These are phyloP conservation scores for Leptothorax acervorum DNA, from an alignment of 2,888 invertebrate genomes.

Conservation along the genomic window DNA sequence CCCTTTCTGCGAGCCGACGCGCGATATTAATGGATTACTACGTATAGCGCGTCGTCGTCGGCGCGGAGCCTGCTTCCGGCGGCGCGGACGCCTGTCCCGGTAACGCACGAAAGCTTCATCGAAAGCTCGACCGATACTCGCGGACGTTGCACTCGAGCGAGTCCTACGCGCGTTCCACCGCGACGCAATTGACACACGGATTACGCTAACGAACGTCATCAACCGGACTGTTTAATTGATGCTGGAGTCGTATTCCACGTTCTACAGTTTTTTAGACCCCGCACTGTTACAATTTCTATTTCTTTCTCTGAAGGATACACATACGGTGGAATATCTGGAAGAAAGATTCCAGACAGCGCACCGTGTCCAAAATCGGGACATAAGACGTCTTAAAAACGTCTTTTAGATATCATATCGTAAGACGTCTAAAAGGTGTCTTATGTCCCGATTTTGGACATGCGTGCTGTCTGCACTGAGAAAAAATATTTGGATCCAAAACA, in stretches of 20 bases:
- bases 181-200: conserved; percentile 23
- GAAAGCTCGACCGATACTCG: conserved; percentile 44
- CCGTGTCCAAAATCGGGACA: too few relatives aligned
- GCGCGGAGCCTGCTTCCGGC: conserved; percentile 30
- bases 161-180: conserved; percentile 40
- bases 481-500: too few relatives aligned
- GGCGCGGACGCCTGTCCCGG: conserved; percentile 2
- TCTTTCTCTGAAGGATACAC: background rate
- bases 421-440: too few relatives aligned
- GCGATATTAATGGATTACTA: conserved; percentile 64
- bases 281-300: background rate
- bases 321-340: too few relatives aligned
- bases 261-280: background rate
- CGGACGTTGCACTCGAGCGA: conserved; percentile 55
- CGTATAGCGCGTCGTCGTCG: conserved; percentile 36
- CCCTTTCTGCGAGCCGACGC: background rate
- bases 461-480: too few relatives aligned
- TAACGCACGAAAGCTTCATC: conserved; percentile 36
- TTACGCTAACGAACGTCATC: conserved; percentile 16
- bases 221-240: conserved; percentile 13
- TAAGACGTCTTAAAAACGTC: too few relatives aligned
- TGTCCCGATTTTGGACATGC: too few relatives aligned
- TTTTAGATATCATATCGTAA: too few relatives aligned
- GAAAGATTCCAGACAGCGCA: too few relatives aligned
- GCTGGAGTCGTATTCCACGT: background rate